phyloP scores from a whole-genome alignment of 2,888 invertebrate genomes.

The Eupithecia subumbrata region DNA sequence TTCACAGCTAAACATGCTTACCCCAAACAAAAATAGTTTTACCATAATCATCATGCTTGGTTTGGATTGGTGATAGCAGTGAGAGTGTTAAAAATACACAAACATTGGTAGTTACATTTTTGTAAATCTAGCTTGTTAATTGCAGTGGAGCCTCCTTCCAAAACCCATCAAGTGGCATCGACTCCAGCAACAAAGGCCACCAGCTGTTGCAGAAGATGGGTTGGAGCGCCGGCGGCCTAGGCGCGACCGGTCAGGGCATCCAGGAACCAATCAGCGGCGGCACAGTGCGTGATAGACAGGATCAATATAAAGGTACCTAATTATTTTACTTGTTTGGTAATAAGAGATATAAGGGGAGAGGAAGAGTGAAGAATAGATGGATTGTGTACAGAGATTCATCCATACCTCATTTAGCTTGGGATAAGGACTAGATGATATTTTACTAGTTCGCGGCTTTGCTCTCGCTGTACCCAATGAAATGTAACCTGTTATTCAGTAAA shows the following conservation, averaged over 20 bases:
- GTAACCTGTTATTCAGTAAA: neutral
- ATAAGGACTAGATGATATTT: too few species aligned
- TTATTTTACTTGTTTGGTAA: neutral
- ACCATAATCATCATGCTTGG: neutral
- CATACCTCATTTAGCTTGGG: too few species aligned
- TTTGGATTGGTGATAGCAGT: neutral
- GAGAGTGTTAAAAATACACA: too few species aligned
- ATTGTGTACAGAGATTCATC: too few species aligned
- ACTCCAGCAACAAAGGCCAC: conserved; percentile 97
- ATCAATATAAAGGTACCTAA: conserved; percentile 94
- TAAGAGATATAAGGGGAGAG: too few species aligned
- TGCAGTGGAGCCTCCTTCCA: conserved; percentile 60
- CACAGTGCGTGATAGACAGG: conserved; percentile 93
- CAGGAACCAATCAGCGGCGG: conserved; percentile 97
- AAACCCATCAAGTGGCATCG: conserved; percentile 86
- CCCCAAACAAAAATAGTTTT: neutral
- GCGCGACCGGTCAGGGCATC: conserved; percentile 97
- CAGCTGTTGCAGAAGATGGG: conserved; percentile 99
- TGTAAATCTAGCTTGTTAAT: neutral
- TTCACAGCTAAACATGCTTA: too few species aligned
- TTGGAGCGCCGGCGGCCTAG: conserved; percentile 97
- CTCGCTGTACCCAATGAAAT: neutral
- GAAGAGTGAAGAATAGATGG: too few species aligned
- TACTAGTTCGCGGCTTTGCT: neutral
- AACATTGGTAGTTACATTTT: neutral